A percentile compares a stretch with the other conserved stretches of the same genome.
These are phyloP conservation scores for Cheilosia vulpina DNA, from an alignment of 2,888 invertebrate species.

Conservation along the genomic window DNA sequence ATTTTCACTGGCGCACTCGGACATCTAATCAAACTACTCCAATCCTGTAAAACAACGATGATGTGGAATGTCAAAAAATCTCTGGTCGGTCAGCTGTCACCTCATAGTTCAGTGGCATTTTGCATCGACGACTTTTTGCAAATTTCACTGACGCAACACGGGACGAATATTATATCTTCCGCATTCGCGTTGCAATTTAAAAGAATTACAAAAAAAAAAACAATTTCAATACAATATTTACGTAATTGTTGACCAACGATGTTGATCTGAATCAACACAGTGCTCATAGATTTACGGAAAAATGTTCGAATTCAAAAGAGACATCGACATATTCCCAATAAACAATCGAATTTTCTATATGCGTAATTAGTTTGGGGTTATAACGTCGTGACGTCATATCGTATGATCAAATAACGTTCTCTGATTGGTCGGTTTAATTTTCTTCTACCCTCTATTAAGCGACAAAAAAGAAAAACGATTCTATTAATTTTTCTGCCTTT, in stretches of 20 bases:
- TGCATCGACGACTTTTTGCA: constrained; percentile 50
- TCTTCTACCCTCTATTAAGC: constrained; percentile 60
- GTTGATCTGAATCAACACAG: constrained; percentile 61
- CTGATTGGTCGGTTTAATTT: constrained; percentile 80
- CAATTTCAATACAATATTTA: constrained; percentile 42
- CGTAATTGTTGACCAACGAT: constrained; percentile 56
- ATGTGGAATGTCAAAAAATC: constrained; percentile 58
- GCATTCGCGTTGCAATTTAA: constrained; percentile 19
- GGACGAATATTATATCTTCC: constrained; percentile 42
- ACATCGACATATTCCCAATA: constrained; percentile 58
- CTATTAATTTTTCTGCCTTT: constrained; percentile 37
- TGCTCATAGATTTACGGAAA: constrained; percentile 33
- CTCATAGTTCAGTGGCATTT: constrained; percentile 51
- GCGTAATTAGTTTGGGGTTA: constrained; percentile 75
- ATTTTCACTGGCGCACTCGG: not conserved
- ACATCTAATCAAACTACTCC: constrained; percentile 33
- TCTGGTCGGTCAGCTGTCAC: constrained; percentile 51
- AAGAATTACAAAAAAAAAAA: not conserved
- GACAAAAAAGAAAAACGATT: constrained; percentile 42
- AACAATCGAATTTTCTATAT: constrained; percentile 69
- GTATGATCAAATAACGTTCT: constrained; percentile 81
- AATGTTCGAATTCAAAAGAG: constrained; percentile 66
- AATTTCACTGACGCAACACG: constrained; percentile 70
- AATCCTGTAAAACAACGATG: constrained; percentile 41
- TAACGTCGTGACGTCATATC: constrained; percentile 80